phyloP scores from a whole-genome alignment of 2,888 invertebrate genomes.

The Dryobotodes eremita region DNA sequence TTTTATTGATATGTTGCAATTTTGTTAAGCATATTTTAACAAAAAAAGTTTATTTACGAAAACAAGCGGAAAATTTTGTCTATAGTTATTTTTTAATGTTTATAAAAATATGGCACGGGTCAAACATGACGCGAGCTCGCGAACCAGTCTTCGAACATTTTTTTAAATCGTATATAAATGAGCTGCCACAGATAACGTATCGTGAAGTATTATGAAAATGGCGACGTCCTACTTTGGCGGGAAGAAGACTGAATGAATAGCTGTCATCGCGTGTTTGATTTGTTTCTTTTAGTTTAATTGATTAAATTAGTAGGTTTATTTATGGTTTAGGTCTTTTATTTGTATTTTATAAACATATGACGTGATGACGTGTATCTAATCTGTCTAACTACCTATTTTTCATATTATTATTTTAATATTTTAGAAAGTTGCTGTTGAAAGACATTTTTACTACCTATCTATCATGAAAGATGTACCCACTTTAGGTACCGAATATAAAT shows the following conservation, averaged over 20 bases:
- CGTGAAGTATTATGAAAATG: constrained; percentile 41
- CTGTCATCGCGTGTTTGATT: constrained; percentile 25
- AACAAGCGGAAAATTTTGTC: constrained; percentile 43
- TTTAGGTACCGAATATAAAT: neutral
- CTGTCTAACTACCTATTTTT: neutral
- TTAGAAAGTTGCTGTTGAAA: constrained; percentile 8
- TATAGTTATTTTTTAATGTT: constrained; percentile 19
- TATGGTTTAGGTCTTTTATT: neutral
- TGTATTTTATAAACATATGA: neutral
- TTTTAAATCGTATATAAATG: constrained; percentile 31
- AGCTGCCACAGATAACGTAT: constrained; percentile 51
- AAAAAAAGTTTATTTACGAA: neutral
- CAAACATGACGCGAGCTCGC: constrained; percentile 41
- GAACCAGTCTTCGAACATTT: constrained; percentile 12
- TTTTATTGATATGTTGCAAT: constrained; percentile 17
- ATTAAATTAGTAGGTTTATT: neutral
- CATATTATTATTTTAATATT: neutral
- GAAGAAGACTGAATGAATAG: constrained; percentile 43
- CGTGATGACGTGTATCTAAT: neutral
- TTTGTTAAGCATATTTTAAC: constrained; percentile 3
- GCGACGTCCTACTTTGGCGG: constrained; percentile 53
- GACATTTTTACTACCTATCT: neutral
- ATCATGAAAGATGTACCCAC: neutral
- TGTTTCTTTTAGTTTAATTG: constrained; percentile 14
- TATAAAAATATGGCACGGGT: constrained; percentile 36